Base-by-base conservation (phyloP, 2,888 invertebrate species). In the Ornithoptera priamus region DNA sequence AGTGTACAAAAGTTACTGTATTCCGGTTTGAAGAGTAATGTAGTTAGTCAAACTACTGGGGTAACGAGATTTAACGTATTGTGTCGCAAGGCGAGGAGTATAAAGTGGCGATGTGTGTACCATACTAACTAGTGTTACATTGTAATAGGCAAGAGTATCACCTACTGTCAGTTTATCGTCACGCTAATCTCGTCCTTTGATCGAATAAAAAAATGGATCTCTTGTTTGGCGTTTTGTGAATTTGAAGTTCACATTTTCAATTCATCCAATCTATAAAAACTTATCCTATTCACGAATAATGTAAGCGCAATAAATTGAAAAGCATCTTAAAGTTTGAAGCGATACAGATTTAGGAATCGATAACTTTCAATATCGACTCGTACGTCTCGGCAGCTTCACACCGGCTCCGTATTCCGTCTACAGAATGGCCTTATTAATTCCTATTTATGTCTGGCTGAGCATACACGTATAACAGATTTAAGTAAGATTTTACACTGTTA, bases 351-450 rank as follows among this genome's bases (percentile, higher is more conserved):
- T 82, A 77, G 80, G 80, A 86, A 89, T 87, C 88, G 85, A 88
- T 89, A 88, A 83, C 81, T 87, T 90, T 90, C 90, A 90, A 90
- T 90, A 89, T 86, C 84, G 81, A 73, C 78, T 72, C 80, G 81
- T 85, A 85, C 81, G 84, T 85, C 84, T 85, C 77, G 56, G 75
- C 74, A 81, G 85, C 81, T 85, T 86, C 85, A 77, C 79, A 80
- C 75, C 69, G 74, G 75, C 75, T 81, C 77, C 77, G 78, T 72
- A 75, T 72, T 75, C 82, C 86, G 86, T 88, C 83, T 81, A 74
- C 83, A 84, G 79, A 91, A 92, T 89, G 77, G 88, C 82, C 90
- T 89, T 92, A 91, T 92, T 92, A 92, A 92, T 92, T 89, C 89
- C 83, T 86, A 81, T 90, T 90, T 88, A 90, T 85, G 86, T 89